phyloP scores from a whole-genome alignment of 1,140 invertebrate genomes.

The Drosophila fuyamai region DNA sequence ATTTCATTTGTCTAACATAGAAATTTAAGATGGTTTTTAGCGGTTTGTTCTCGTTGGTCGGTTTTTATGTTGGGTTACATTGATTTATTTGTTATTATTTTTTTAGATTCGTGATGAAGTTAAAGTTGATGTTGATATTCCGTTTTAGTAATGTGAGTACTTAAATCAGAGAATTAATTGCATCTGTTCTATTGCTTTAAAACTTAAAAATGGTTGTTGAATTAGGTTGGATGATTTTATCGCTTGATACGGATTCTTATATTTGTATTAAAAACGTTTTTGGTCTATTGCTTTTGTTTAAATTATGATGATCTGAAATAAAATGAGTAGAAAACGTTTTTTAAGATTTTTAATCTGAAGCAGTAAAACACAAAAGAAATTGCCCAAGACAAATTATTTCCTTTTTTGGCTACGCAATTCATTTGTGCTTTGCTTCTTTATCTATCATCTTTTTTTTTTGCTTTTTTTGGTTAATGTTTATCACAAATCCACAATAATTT shows the following conservation, averaged over 20 bases:
- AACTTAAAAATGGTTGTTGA: constrained; percentile 72
- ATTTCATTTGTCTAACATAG: constrained; percentile 21
- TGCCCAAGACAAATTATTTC: background rate
- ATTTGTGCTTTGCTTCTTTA: background rate
- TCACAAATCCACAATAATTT: constrained; percentile 31
- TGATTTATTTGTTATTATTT: background rate
- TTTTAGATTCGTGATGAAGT: constrained; percentile 16
- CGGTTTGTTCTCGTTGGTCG: constrained; percentile 30
- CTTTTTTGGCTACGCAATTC: background rate
- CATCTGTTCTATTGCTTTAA: constrained; percentile 77
- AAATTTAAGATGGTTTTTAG: constrained; percentile 19
- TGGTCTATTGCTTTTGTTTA: constrained; percentile 81
- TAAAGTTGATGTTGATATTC: constrained; percentile 31
- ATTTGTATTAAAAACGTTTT: constrained; percentile 58
- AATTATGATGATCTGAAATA: constrained; percentile 83
- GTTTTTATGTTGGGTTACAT: constrained; percentile 10
- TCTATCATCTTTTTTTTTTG: background rate
- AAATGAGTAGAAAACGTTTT: constrained; percentile 30
- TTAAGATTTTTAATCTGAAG: constrained; percentile 14
- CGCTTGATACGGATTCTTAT: constrained; percentile 28
- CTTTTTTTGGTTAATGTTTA: background rate
- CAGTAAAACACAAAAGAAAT: background rate
- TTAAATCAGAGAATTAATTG: constrained; percentile 50
- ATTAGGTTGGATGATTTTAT: constrained; percentile 17
- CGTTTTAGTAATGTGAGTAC: constrained; percentile 12